Base-by-base conservation (phyloP, 2,888 invertebrate species). In the Ganaspis brasiliensis region DNA sequence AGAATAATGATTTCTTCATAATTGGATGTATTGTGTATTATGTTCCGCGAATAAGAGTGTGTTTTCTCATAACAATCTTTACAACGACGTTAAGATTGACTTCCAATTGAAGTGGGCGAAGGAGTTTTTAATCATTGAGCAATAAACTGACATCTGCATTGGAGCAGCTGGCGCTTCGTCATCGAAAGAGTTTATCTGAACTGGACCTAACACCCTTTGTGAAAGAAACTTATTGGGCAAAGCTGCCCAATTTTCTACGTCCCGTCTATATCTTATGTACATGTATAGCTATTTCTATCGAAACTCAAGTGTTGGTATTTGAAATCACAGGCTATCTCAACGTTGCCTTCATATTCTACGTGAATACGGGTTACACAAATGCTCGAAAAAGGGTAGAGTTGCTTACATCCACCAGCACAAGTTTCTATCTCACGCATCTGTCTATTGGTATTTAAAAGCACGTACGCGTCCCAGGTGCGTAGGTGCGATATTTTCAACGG, bases 131-230 rank as follows among this genome's bases (percentile, higher is more conserved):
- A 45, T 67, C 24, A 67, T 67, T 45, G 45, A 24, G 21, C 40
- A 67, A 67, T 67, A 45, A 67, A 26, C 37, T 21, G 40, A n/a
- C 67, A 67, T 67, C 67, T 67, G 67, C 67, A 67, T 67, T 67
- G 14, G 45, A 67, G 45, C 67, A 67, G 67, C 40, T 67, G 67
- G 2, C 45, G 67, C 67, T 45, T 45, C 45, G 67, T 67, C 67
- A 67, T 67, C 45, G 67, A 21, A 52, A 40, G 45, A 24, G 21
- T 63, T 21, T 21, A 67, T 67, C 45, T 0, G 24, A 9, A 67
- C 67, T 67, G 67, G 67, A 67, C 67, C 67, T 67, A 9, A 24
- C 16, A 45, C 45, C 67, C 67, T 26, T 67, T 21, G 40, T 40
- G 6, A 40, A 63, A 40, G 63, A 19, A 40, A 24, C n/a, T 67